A percentile compares a stretch with the other conserved stretches of the same genome.
Conservation (phyloP, 2,113 vertebrate genomes). For the Dendrocopos noguchii region DNA sequence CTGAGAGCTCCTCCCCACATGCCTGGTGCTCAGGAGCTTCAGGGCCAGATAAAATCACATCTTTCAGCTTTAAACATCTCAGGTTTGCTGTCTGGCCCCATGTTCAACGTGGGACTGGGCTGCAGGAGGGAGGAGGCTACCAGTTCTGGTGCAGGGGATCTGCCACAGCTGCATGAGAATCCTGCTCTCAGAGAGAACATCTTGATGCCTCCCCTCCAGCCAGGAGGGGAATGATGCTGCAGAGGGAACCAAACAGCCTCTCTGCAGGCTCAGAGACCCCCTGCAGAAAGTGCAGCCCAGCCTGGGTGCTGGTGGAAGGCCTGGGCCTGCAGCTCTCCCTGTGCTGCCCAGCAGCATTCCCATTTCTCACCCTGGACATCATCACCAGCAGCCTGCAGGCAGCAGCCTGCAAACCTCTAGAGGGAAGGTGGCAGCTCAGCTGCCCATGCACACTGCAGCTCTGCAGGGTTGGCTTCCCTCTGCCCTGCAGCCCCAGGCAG, state of each 20-base stretch:
- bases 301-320: neutral
- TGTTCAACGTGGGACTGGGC: neutral
- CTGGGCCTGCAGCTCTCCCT: neutral
- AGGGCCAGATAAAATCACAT: neutral
- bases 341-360: neutral
- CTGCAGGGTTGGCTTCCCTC: neutral
- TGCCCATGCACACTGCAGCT: neutral
- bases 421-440: neutral
- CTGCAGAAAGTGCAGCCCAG: neutral
- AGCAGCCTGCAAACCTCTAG: neutral
- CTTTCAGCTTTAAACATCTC: neutral
- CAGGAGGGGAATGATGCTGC: neutral
- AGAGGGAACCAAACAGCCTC: neutral
- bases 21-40: neutral
- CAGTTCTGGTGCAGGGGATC: neutral
- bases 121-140: fast-evolving
- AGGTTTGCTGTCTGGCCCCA: neutral
- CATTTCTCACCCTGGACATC: slow-evolving; percentile 35
- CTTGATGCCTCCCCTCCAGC: neutral
- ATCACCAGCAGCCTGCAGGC: slow-evolving; percentile 38
- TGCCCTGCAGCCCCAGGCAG: neutral
- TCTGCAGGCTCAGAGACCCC: neutral
- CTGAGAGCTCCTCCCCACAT: neutral
- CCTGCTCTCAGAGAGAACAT: neutral
- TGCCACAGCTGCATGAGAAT: neutral